A percentile compares a stretch with the other conserved stretches of the same genome.
phyloP scores from a whole-genome alignment of 1,140 invertebrate genomes.

The Microplitis mediator region DNA sequence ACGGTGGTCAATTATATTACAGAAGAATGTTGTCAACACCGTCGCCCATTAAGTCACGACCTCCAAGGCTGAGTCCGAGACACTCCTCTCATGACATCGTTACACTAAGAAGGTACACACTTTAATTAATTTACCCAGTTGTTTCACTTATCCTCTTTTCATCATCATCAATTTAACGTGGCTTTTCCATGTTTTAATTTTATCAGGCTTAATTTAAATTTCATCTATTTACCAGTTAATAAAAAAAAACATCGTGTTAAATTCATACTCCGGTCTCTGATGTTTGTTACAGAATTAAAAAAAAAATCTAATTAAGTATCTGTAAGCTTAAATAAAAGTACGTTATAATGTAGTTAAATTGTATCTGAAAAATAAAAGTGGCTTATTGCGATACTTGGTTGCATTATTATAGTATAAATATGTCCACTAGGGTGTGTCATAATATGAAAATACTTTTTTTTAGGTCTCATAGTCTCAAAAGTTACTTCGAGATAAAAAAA shows the following conservation, averaged over 20 bases:
- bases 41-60: conserved; percentile 66
- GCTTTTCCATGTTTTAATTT: not conserved
- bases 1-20: conserved; percentile 51
- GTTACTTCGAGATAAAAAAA: too few species aligned
- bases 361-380: too few species aligned
- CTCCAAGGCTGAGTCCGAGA: conserved; percentile 62
- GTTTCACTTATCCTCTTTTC: not conserved
- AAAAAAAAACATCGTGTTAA: not conserved
- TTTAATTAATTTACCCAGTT: not conserved
- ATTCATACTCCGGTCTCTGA: too few species aligned
- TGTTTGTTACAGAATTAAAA: too few species aligned
- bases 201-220: not conserved
- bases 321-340: too few species aligned
- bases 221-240: not conserved
- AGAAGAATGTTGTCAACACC: conserved; percentile 68
- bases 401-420: too few species aligned
- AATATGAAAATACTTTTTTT: too few species aligned
- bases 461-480: too few species aligned
- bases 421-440: too few species aligned
- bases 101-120: conserved; percentile 55
- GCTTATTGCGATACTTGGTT: too few species aligned
- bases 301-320: too few species aligned
- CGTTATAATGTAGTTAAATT: too few species aligned
- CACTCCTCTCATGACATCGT: conserved; percentile 60
- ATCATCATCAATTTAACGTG: not conserved